phyloP scores from a whole-genome alignment of 2,113 vertebrate genomes.

The Propithecus coquereli region DNA sequence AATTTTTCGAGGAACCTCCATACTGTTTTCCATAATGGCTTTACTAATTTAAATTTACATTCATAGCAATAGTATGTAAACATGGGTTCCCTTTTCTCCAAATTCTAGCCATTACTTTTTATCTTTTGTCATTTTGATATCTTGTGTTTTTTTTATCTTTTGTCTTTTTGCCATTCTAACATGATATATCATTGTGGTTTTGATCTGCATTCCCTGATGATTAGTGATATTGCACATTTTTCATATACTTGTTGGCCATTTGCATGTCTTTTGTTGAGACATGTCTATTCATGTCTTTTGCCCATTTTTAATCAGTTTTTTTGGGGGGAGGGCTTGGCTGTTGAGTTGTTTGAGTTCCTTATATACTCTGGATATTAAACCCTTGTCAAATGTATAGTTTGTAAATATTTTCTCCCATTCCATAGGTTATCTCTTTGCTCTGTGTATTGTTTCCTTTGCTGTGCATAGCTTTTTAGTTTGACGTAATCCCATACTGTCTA shows the following conservation, averaged over 20 bases:
- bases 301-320: background rate
- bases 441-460: background rate
- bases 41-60: background rate
- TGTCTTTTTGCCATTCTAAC: background rate
- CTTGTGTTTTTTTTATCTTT: background rate
- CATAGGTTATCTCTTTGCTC: background rate
- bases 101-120: background rate
- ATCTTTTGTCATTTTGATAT: background rate
- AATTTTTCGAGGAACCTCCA: background rate
- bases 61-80: background rate
- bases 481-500: background rate
- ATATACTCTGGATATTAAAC: background rate
- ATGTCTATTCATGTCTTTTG: background rate
- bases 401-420: background rate
- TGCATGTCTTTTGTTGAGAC: background rate
- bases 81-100: background rate
- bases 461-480: background rate
- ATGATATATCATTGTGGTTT: background rate
- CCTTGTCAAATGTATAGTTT: background rate
- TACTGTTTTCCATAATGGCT: background rate
- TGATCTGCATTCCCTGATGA: background rate
- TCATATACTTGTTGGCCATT: background rate
- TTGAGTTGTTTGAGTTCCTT: background rate
- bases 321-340: background rate
- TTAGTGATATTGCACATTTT: background rate